phyloP scores from a whole-genome alignment of 2,113 vertebrate species.

The Lagopus muta region DNA sequence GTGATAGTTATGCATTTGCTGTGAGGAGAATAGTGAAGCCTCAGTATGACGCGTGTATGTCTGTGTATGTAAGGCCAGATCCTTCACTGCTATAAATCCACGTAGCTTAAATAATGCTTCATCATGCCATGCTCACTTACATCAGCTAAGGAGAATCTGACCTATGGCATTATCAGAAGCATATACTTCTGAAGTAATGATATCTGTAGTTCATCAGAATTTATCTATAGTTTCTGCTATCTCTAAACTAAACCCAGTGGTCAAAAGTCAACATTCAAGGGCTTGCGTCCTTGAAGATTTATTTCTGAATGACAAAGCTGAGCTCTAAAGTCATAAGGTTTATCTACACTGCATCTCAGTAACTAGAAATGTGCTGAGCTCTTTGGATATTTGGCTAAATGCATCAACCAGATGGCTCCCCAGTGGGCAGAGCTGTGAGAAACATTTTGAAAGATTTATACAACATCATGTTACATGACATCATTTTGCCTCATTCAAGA shows the following conservation, averaged over 20 bases:
- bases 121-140: background rate
- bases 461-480: constrained; percentile 74
- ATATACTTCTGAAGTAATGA: background rate
- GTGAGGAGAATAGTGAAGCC: background rate
- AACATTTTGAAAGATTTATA: constrained; percentile 72
- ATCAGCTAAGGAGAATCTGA: background rate
- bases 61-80: background rate
- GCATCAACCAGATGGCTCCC: constrained; percentile 60
- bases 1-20: background rate
- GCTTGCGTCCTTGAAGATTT: background rate
- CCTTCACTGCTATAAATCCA: background rate
- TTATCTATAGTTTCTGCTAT: background rate
- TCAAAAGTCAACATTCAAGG: background rate
- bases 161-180: background rate
- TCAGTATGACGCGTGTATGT: accelerated
- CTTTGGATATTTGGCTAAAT: constrained; percentile 47
- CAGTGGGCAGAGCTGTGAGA: background rate
- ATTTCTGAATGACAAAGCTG: constrained; percentile 35
- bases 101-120: background rate
- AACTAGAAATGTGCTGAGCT: constrained; percentile 45
- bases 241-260: background rate
- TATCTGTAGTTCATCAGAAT: background rate
- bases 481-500: constrained; percentile 63
- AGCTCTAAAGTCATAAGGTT: constrained; percentile 14
- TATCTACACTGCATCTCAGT: constrained; percentile 48